Base-by-base conservation (phyloP, 2,113 vertebrate species). In the Serinus canaria region DNA sequence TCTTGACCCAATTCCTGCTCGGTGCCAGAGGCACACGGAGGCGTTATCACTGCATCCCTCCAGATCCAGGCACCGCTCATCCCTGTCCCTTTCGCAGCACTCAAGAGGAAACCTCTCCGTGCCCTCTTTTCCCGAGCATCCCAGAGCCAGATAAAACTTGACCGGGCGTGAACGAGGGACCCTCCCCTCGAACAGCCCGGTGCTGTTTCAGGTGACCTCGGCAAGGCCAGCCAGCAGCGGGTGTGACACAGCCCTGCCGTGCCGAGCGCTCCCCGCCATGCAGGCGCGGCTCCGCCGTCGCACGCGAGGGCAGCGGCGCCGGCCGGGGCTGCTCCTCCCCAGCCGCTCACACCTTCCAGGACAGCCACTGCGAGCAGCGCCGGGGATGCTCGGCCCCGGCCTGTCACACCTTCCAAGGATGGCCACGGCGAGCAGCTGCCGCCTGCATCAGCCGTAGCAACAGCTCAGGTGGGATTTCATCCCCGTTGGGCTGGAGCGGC, bases 261-360 rank as follows among this genome's bases (percentile, higher is more conserved):
- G 92, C 97, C 35, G 92, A 52, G 82, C 50, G 84, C 86, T 47
- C 62, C 37, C 31, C n/a, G 31, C 67, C 80, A 50, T 19, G 55
- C 79, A 3, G 79, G 69, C 58, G 67, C 56, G 28, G 83, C 55
- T 25, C 53, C 2, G 86, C 55, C 91, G 6, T 73, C 5, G 73
- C 96, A 96, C 68, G 82, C 94, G 9, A 90, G 92, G 93, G 7
- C 81, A 64, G 94, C 83, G 69, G 84, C 79, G 27, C 85, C 37
- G 58, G 27, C 83, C 33, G 58, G 0, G 7, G 86, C 39, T 52
- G 82, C 41, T 90, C 60, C 64, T 41, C 13, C 6, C 6, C 92
- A 52, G 91, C 50, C 85, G 24, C 70, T 75, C 92, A 60, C 92
- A 74, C 83, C 89, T 84, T 20, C 88, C 52, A 59, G 94, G 20